Base-by-base conservation (phyloP, 1,140 invertebrate species). In the Bilobella aurantiaca region DNA sequence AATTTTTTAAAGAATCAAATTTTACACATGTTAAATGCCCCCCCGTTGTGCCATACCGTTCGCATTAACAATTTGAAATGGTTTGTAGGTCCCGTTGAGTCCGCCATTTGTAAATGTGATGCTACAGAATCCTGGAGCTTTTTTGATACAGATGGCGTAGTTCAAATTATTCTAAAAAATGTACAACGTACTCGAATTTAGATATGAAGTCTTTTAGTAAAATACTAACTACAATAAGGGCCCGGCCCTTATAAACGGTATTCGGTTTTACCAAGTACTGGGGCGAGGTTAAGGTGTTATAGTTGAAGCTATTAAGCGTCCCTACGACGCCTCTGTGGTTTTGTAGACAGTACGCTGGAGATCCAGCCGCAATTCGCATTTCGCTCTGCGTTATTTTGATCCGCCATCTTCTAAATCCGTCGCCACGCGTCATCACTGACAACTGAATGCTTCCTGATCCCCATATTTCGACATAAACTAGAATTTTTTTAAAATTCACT, bases 131-230 rank as follows among this genome's bases (percentile, higher is more conserved):
- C 81, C 82, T 3, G 80, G 69, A 49, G 80, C 78, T 65, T 85
- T 82, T 59, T 81, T 75, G 58, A 89, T 83, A 72, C 88, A 90
- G 63, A 90, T 85, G 0, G 85, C 86, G 75, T 90, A 90, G 74
- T 90, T 88, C 0, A 89, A 73, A 76, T 89, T 87, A 74, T 89
- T 89, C n/a, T n/a, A n/a, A n/a, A n/a, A n/a, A n/a, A n/a, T n/a
- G n/a, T n/a, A n/a, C n/a, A n/a, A n/a, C n/a, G n/a, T n/a, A n/a
- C n/a, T n/a, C n/a, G n/a, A n/a, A n/a, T n/a, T n/a, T n/a, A n/a
- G n/a, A n/a, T n/a, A n/a, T n/a, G n/a, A n/a, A n/a, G n/a, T n/a
- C n/a, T n/a, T n/a, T n/a, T n/a, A n/a, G n/a, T n/a, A n/a, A n/a
- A n/a, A n/a, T n/a, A n/a, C n/a, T n/a, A n/a, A n/a, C n/a, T n/a